phyloP scores from a whole-genome alignment of 2,113 vertebrate genomes.

The Amphilophus citrinellus region DNA sequence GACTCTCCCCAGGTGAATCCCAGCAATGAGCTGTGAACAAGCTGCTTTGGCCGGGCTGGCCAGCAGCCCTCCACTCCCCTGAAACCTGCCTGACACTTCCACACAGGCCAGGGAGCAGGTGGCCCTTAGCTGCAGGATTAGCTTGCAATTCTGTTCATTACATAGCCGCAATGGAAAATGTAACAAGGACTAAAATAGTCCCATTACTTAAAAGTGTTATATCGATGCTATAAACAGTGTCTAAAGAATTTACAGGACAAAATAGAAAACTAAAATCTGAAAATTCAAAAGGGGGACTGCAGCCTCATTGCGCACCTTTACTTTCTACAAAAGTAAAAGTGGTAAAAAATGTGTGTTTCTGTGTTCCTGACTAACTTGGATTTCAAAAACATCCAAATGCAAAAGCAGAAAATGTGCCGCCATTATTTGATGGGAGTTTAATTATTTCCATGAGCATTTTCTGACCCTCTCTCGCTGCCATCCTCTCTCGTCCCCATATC shows the following conservation, averaged over 20 bases:
- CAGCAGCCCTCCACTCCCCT: slow-evolving; percentile 49
- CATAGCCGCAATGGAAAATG: slow-evolving; percentile 15
- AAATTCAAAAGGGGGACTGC: rapidly evolving
- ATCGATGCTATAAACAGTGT: background rate
- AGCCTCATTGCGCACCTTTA: background rate
- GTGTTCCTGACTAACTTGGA: background rate
- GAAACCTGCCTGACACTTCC: slow-evolving; percentile 61
- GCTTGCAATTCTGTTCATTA: slow-evolving; percentile 42
- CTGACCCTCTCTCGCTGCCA: background rate
- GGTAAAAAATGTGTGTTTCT: background rate
- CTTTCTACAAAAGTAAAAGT: background rate
- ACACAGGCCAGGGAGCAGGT: slow-evolving; percentile 75
- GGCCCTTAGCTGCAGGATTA: slow-evolving; percentile 66
- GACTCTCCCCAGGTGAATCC: slow-evolving; percentile 77
- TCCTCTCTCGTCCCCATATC: slow-evolving; percentile 51
- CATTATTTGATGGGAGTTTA: slow-evolving; percentile 45
- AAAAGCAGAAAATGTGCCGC: slow-evolving; percentile 14
- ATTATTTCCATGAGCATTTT: slow-evolving; percentile 57
- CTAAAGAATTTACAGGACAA: background rate
- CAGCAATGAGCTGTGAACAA: slow-evolving; percentile 80
- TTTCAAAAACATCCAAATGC: slow-evolving; percentile 47
- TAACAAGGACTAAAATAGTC: background rate
- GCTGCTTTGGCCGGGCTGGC: slow-evolving; percentile 75
- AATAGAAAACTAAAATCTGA: background rate
- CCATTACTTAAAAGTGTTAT: background rate